phyloP scores from a whole-genome alignment of 2,888 invertebrate genomes.

The Cheilosia soror region DNA sequence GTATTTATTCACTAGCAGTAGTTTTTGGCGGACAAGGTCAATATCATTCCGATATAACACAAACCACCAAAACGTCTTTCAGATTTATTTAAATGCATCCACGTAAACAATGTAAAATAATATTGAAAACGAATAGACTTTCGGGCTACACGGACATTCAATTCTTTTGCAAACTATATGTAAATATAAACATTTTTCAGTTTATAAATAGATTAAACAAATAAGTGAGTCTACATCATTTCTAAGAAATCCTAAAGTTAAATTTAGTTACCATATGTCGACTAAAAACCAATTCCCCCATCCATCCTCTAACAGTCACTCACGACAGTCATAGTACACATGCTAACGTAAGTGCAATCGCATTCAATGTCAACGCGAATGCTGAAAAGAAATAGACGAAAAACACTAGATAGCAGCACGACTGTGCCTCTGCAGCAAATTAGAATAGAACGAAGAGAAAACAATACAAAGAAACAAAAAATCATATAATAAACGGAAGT shows the following conservation, averaged over 20 bases:
- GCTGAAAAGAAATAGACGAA: not conserved
- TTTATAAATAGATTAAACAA: not conserved
- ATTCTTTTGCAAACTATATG: too few species aligned
- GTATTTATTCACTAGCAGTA: too few species aligned
- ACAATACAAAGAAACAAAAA: not conserved
- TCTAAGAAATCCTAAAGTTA: constrained; percentile 26
- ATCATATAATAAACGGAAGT: constrained; percentile 24
- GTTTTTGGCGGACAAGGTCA: too few species aligned
- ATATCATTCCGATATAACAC: too few species aligned
- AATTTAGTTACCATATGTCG: constrained; percentile 45
- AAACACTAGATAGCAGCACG: not conserved
- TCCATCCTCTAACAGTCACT: not conserved
- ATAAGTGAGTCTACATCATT: not conserved
- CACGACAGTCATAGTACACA: not conserved
- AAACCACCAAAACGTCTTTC: too few species aligned
- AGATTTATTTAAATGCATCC: too few species aligned
- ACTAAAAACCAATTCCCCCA: not conserved
- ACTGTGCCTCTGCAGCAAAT: not conserved
- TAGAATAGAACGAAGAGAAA: constrained; percentile 1
- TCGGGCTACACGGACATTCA: too few species aligned
- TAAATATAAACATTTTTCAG: too few species aligned
- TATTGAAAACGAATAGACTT: too few species aligned
- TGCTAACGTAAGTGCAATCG: constrained; percentile 7
- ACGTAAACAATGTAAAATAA: too few species aligned
- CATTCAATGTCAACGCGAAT: constrained; percentile 31